These are phyloP conservation scores for Morone chrysops DNA, from an alignment of 2,113 vertebrate species.

Conservation along the genomic window DNA sequence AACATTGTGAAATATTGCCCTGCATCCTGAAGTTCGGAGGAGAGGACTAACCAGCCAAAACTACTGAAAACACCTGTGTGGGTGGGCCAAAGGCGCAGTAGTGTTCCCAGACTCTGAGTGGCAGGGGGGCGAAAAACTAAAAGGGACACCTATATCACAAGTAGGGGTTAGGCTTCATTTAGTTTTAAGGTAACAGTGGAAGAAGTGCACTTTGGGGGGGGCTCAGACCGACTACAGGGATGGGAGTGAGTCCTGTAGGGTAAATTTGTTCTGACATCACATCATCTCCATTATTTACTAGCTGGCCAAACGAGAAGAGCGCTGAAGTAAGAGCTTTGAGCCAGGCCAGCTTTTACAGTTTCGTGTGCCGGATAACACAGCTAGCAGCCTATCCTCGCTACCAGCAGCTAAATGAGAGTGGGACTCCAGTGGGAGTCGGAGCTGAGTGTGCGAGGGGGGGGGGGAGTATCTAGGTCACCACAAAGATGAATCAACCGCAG, in stretches of 20 bases:
- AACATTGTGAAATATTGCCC: not conserved
- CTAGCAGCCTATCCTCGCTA: conserved; percentile 39
- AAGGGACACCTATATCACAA: no score
- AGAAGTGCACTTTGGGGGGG: not conserved
- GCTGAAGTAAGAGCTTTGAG: not conserved
- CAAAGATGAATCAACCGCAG: conserved; percentile 69
- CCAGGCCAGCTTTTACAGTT: not conserved
- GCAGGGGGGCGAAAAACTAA: not conserved
- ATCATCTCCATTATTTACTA: not conserved
- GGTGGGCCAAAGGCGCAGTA: not conserved
- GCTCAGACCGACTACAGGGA: not conserved
- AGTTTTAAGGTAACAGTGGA: not conserved
- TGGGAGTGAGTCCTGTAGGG: not conserved
- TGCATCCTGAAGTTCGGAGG: not conserved
- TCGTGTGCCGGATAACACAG: conserved; percentile 16
- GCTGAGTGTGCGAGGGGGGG: not conserved
- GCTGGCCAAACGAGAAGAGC: not conserved
- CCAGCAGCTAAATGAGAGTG: conserved; percentile 55
- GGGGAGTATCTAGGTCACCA: conserved; percentile 76
- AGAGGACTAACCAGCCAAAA: not conserved
- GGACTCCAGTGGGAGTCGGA: conserved; percentile 55
- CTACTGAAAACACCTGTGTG: not conserved
- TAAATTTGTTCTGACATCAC: not conserved
- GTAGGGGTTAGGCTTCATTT: not conserved
- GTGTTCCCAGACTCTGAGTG: no score